Evolutionary conservation across 2,888 invertebrate genomes (phyloP).

Genomic region (Meandrusa payeni): DNA sequence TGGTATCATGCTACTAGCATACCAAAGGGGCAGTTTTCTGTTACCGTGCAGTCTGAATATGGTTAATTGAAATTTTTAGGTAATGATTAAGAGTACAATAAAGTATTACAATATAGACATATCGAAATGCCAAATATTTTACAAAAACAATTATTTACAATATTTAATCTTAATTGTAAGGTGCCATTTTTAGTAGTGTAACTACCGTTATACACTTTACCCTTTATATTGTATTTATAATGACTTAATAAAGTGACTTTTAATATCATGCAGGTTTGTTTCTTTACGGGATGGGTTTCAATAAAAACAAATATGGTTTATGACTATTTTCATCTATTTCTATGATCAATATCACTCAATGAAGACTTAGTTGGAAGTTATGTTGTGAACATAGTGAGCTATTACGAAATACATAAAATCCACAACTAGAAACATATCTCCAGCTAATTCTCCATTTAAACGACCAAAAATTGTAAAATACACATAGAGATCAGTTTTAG

Average conservation of each 20-base stretch:
- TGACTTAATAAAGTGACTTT: conserved; percentile 25
- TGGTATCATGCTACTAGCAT: conserved; percentile 96
- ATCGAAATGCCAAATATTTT: conserved; percentile 69
- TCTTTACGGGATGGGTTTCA: conserved; percentile 34
- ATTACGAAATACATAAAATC: too few species aligned
- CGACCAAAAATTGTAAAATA: conserved; percentile 64
- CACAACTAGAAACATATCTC: conserved; percentile 37
- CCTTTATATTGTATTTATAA: conserved; percentile 15
- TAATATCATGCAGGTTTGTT: conserved; percentile 42
- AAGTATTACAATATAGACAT: conserved; percentile 58
- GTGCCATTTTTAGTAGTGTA: conserved; percentile 70
- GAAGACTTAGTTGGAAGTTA: conserved; percentile 50
- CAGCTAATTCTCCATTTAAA: conserved; percentile 57
- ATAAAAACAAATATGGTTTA: conserved; percentile 49
- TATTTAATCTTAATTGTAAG: conserved; percentile 39
- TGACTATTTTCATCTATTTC: conserved; percentile 69
- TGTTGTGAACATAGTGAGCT: not conserved
- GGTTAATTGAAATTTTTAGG: conserved; percentile 76
- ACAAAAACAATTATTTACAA: conserved; percentile 39
- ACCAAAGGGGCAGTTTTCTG: conserved; percentile 89
- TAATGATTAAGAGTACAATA: conserved; percentile 41
- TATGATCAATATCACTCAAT: conserved; percentile 61
- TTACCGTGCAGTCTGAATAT: conserved; percentile 95
- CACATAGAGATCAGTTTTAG: conserved; percentile 70
- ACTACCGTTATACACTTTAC: conserved; percentile 49